Conservation (phyloP, 2,113 vertebrate species). For the Ellobius talpinus region DNA sequence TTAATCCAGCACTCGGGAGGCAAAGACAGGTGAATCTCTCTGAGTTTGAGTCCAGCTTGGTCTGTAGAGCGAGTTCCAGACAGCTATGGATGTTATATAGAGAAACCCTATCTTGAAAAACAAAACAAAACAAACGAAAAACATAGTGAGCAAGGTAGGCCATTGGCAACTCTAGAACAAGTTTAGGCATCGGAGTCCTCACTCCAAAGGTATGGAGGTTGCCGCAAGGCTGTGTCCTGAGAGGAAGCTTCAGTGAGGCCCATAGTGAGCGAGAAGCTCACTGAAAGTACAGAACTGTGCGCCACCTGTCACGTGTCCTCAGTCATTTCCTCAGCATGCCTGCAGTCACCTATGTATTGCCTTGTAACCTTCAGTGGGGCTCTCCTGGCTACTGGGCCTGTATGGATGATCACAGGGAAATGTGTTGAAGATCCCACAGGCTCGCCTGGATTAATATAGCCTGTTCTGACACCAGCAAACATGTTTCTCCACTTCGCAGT, state of each 20-base stretch:
- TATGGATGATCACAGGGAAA: neutral
- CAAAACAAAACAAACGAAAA: too few species aligned
- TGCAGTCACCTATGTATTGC: neutral
- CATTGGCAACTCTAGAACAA: conserved; percentile 1
- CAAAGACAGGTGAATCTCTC: too few species aligned
- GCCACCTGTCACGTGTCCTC: neutral
- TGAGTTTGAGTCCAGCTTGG: too few species aligned
- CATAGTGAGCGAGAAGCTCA: neutral
- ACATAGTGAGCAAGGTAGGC: neutral
- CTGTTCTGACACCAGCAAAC: neutral
- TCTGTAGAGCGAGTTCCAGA: too few species aligned
- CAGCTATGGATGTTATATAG: too few species aligned
- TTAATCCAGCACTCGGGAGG: too few species aligned
- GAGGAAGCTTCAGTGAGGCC: neutral
- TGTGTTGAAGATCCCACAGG: neutral
- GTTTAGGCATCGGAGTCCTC: neutral
- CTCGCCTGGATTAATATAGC: neutral
- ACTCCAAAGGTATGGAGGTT: neutral
- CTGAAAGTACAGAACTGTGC: neutral
- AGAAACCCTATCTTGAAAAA: too few species aligned
- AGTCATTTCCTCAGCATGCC: neutral
- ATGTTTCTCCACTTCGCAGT: neutral
- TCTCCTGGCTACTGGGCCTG: neutral
- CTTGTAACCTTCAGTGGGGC: neutral
- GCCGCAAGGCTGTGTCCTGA: neutral